These are phyloP conservation scores for Mamestra brassicae DNA, from an alignment of 2,888 invertebrate species.

Conservation along the genomic window DNA sequence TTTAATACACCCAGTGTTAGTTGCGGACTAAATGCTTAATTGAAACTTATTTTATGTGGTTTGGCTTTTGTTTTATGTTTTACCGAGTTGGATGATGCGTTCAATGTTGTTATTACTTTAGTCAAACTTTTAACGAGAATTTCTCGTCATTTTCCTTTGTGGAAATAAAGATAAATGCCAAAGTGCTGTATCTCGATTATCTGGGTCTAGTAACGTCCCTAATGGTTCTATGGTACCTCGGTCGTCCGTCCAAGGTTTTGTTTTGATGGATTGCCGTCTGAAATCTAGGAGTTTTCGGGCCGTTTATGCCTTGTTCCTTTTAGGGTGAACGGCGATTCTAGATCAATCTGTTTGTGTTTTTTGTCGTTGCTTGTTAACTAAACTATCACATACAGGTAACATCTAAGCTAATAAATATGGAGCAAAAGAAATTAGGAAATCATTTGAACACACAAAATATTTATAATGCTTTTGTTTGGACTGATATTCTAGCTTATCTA, in stretches of 20 bases:
- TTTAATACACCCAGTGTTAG: slow-evolving; percentile 80
- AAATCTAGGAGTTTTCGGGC: neutral
- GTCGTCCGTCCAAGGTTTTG: neutral
- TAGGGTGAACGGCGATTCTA: neutral
- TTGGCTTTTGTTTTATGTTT: slow-evolving; percentile 27
- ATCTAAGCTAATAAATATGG: neutral
- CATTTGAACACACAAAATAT: neutral
- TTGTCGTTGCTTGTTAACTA: no score
- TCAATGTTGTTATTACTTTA: slow-evolving; percentile 19
- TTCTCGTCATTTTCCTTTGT: neutral
- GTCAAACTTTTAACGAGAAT: neutral
- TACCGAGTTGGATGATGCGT: neutral
- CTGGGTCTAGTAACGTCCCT: neutral
- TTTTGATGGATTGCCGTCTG: neutral
- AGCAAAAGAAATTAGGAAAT: neutral
- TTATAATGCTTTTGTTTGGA: neutral
- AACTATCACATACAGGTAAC: no score
- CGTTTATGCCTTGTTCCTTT: neutral
- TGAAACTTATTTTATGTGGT: slow-evolving; percentile 71
- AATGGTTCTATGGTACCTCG: neutral
- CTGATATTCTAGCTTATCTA: neutral
- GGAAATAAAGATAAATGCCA: neutral
- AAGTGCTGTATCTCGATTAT: neutral
- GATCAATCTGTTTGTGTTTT: neutral
- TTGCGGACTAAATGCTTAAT: slow-evolving; percentile 76